Percentiles rank a stretch among this genome's conserved stretches.
Evolutionary conservation across 2,113 vertebrate genomes (phyloP).

Genomic region (Hippocampus guttulatus): DNA sequence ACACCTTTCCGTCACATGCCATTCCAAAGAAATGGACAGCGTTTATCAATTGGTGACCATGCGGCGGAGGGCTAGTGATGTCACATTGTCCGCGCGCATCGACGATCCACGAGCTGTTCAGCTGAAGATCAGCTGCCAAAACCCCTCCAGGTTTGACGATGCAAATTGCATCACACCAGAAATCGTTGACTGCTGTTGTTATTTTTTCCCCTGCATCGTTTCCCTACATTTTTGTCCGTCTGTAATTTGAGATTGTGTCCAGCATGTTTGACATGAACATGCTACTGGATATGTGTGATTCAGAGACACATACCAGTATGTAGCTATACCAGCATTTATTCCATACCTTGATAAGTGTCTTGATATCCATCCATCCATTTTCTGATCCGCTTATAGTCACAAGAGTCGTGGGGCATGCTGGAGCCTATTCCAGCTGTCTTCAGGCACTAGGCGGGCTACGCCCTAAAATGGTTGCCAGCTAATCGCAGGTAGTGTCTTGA

Average conservation of each 20-base stretch:
- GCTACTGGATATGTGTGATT: no score
- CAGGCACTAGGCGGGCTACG: no score
- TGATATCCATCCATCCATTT: neutral
- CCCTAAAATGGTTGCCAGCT: no score
- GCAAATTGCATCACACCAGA: conserved; percentile 24
- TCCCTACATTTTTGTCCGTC: neutral
- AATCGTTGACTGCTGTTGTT: conserved; percentile 16
- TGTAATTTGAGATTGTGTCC: neutral
- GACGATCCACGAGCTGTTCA: conserved; percentile 60
- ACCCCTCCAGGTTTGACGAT: conserved; percentile 18
- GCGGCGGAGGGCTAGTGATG: conserved; percentile 48
- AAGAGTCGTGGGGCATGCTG: no score
- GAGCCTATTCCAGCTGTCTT: no score
- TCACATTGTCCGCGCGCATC: conserved; percentile 53
- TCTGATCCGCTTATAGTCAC: neutral
- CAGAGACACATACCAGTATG: neutral
- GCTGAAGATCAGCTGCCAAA: conserved; percentile 64
- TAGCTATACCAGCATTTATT: neutral
- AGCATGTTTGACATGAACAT: neutral
- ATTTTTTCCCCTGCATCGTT: conserved; percentile 1
- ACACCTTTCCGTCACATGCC: conserved; percentile 62
- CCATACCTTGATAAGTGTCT: no score
- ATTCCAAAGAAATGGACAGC: conserved; percentile 62
- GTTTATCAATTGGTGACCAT: conserved; percentile 59
- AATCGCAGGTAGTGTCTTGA: no score